Evolutionary conservation across 2,113 vertebrate species (phyloP).

Genomic region (mouse (Mus musculus)): DNA sequence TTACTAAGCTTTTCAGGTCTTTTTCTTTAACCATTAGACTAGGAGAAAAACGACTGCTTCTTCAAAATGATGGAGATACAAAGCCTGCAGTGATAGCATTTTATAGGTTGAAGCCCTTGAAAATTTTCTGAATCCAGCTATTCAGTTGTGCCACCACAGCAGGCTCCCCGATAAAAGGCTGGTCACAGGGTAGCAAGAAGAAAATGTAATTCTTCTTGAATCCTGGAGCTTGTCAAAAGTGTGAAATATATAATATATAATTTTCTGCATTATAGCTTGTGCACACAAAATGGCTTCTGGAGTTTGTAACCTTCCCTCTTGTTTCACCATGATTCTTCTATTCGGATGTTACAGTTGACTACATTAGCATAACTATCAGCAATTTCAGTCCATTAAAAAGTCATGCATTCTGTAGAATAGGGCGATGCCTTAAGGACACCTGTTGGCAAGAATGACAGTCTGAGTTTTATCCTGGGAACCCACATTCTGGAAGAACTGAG

Average conservation of each 20-base stretch:
- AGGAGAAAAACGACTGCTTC: constrained; percentile 19
- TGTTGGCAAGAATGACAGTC: not conserved
- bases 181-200: not conserved
- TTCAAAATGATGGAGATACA: constrained; percentile 62
- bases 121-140: constrained; percentile 30
- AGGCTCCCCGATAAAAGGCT: not conserved
- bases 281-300: not conserved
- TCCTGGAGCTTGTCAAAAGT: not conserved
- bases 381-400: not conserved
- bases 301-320: not conserved
- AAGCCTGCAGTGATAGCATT: constrained; percentile 65
- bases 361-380: not conserved
- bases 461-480: not conserved
- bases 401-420: not conserved
- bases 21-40: constrained; percentile 13
- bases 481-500: not conserved
- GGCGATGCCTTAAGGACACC: not conserved
- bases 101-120: constrained; percentile 45
- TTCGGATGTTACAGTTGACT: not conserved
- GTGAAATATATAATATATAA: constrained; percentile 16
- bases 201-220: constrained; percentile 10
- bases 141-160: not conserved
- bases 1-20: not conserved
- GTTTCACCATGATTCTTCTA: not conserved
- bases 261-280: constrained; percentile 10